Evolutionary conservation across 2,113 vertebrate genomes (phyloP).

Genomic region (Myrmecobius fasciatus): DNA sequence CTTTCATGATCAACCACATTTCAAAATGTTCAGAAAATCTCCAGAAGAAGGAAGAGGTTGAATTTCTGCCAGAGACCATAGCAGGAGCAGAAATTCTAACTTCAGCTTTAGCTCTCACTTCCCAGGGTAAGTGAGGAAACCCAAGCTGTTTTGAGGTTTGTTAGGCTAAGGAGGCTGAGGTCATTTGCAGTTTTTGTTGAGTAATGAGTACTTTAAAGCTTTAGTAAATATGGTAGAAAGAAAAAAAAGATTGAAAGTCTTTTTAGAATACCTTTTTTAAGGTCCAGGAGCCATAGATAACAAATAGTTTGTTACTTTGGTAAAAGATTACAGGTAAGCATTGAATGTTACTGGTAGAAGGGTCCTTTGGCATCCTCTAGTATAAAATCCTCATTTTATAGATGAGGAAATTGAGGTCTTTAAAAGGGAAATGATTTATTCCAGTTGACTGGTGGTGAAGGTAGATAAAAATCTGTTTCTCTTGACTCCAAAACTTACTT

Average conservation of each 20-base stretch:
- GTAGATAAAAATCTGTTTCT: not conserved
- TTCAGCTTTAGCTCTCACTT: not conserved
- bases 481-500: not conserved
- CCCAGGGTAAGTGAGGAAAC: not conserved
- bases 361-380: not conserved
- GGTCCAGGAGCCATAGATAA: not conserved
- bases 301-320: not conserved
- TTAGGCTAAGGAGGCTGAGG: not conserved
- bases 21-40: not conserved
- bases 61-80: not conserved
- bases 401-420: not conserved
- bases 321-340: not conserved
- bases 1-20: not conserved
- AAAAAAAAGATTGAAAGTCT: not conserved
- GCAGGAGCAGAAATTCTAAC: not conserved
- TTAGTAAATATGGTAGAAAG: not conserved
- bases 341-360: not conserved
- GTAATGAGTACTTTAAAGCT: not conserved
- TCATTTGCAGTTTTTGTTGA: not conserved
- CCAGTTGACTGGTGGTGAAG: not conserved
- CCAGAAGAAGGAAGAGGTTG: not conserved
- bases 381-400: not conserved
- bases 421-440: not conserved
- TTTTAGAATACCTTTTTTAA: not conserved
- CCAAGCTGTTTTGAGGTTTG: not conserved